Conservation (phyloP, 2,888 invertebrate genomes). For the Cosmopolites sordidus region DNA sequence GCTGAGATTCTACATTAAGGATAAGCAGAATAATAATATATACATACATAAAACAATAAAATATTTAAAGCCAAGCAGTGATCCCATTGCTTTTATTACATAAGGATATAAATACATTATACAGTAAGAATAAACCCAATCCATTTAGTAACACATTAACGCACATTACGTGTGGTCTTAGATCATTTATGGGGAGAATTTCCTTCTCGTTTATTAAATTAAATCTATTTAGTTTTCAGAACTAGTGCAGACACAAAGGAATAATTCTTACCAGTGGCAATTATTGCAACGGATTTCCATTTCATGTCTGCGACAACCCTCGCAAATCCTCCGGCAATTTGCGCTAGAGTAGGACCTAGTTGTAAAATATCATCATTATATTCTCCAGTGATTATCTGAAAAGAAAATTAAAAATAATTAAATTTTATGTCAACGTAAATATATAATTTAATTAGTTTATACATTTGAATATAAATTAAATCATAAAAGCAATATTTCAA, state of each 20-base stretch:
- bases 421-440: no score
- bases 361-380: slow-evolving; percentile 11
- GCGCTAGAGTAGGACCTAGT: slow-evolving; percentile 49
- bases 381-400: neutral
- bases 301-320: slow-evolving; percentile 51
- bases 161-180: neutral
- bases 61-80: no score
- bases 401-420: no score
- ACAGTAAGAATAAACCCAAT: neutral
- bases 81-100: no score
- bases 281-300: slow-evolving; percentile 54
- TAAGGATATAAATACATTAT: no score
- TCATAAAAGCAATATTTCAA: slow-evolving; percentile 6
- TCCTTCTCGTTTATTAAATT: neutral
- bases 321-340: slow-evolving; percentile 50
- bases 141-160: neutral
- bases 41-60: no score
- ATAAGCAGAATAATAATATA: no score
- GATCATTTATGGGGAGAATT: no score
- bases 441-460: no score
- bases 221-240: neutral
- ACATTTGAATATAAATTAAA: no score
- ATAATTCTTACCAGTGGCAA: slow-evolving; percentile 51
- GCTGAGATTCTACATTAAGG: no score
- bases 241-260: neutral